Percentiles rank a stretch among this genome's conserved stretches.
Conservation (phyloP, 2,888 invertebrate species). For the Hirtodrosophila cameraria region DNA sequence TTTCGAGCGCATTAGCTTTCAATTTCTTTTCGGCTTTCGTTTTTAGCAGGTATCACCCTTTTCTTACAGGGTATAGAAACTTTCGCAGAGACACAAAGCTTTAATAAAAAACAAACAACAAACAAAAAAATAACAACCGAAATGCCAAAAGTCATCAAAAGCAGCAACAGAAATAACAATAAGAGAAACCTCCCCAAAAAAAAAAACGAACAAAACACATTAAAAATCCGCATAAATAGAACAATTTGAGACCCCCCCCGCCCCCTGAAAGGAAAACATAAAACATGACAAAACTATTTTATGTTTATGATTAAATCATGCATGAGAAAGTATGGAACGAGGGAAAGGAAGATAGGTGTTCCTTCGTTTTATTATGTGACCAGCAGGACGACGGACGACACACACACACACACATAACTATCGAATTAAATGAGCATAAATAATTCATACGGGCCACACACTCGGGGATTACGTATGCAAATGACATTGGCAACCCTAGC, state of each 20-base stretch:
- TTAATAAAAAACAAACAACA: slow-evolving; percentile 41
- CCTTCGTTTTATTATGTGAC: slow-evolving; percentile 39
- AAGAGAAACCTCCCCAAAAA: background rate
- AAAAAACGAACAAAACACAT: slow-evolving; percentile 43
- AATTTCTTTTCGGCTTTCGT: no score
- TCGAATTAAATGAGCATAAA: slow-evolving; percentile 75
- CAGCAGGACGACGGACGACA: slow-evolving; percentile 34
- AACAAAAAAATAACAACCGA: slow-evolving; percentile 41
- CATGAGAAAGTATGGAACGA: background rate
- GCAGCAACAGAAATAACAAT: slow-evolving; percentile 30
- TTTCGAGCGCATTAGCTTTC: no score
- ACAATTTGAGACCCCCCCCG: slow-evolving; percentile 52
- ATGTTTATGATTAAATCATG: slow-evolving; percentile 77
- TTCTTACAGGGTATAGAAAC: slow-evolving; percentile 26
- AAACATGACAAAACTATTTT: slow-evolving; percentile 76
- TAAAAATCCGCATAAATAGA: slow-evolving; percentile 47
- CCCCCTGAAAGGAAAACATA: slow-evolving; percentile 16
- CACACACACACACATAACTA: slow-evolving; percentile 59
- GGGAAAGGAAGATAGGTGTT: slow-evolving; percentile 24
- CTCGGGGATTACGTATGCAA: slow-evolving; percentile 51
- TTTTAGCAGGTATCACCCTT: background rate
- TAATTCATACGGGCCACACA: slow-evolving; percentile 60
- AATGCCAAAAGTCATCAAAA: slow-evolving; percentile 69
- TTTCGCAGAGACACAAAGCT: slow-evolving; percentile 27
- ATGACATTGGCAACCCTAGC: slow-evolving; percentile 65